Base-by-base conservation (phyloP, 2,888 invertebrate genomes). In the Stenodera caucasica region DNA sequence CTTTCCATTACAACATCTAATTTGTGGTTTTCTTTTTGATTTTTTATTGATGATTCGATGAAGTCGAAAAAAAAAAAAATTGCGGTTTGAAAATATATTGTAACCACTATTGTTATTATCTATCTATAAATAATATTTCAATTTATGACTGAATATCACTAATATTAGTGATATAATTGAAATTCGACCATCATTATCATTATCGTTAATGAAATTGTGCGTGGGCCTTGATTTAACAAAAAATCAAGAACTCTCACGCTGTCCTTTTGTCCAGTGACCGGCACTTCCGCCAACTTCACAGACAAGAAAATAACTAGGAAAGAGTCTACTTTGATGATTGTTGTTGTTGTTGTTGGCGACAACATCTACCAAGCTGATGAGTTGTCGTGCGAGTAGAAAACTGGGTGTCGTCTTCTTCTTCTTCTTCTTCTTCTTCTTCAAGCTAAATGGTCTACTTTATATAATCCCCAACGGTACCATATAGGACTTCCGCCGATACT, bases 211-310 rank as follows among this genome's bases (percentile, higher is more conserved):
- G 45, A 45, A 63, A 63, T 40, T 58, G 54, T 37, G 50, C 52
- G 55, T 60, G 51, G 55, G 55, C 57, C 63, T 65, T 66, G 67
- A 67, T 67, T 68, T 67, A 65, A n/a, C n/a, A n/a, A n/a, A n/a
- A n/a, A n/a, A n/a, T n/a, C n/a, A 7, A 8, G 21, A 21, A 61
- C 64, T 73, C 73, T 70, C 73, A 73, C 73, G 73, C 73, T 73
- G 73, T 73, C 72, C 65, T 68, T 71, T 73, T 69, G 66, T n/a
- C 72, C 70, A 72, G 67, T 70, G 71, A 73, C 71, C 72, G 72
- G 53, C 69, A 71, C 72, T 72, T 73, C 73, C 73, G 70, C 67
- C 67, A 67, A 70, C 70, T 49, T 65, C 65, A 66, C 58, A 63
- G 68, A 69, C 69, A 69, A 66, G 61, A 64, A 69, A 70, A 69